Percentiles rank a stretch among this genome's conserved stretches.
phyloP scores from a whole-genome alignment of 37 sponge, comb jelly and placozoan genomes.

The Dysidea cf. avara region DNA sequence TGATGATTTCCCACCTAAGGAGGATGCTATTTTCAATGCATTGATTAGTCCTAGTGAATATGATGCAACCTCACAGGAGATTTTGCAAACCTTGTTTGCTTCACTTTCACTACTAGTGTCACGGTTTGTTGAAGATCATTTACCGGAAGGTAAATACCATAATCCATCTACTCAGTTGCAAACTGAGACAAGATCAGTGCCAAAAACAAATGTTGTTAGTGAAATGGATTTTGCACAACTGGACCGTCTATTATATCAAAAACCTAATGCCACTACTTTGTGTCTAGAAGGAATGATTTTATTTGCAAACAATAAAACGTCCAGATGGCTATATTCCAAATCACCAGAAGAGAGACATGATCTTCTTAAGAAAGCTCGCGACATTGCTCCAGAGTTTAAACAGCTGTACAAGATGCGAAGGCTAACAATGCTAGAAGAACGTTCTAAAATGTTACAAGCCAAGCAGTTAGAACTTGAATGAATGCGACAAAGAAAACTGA shows the following conservation, averaged over 20 bases:
- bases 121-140: slow-evolving; percentile 9
- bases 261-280: slow-evolving; percentile 31
- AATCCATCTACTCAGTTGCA: background rate
- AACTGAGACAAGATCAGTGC: slow-evolving; percentile 28
- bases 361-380: slow-evolving; percentile 7
- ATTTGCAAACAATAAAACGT: slow-evolving; percentile 42
- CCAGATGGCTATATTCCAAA: slow-evolving; percentile 23
- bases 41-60: slow-evolving; percentile 8
- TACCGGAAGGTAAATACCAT: slow-evolving; percentile 10
- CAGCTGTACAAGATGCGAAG: slow-evolving; percentile 1
- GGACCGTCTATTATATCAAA: slow-evolving; percentile 28
- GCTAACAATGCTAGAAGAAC: background rate
- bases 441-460: background rate
- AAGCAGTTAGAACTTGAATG: slow-evolving; percentile 4
- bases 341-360: slow-evolving; percentile 4
- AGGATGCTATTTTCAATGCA: slow-evolving; percentile 1
- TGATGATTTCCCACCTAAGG: background rate
- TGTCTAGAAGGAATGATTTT: slow-evolving; percentile 27
- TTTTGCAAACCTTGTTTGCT: background rate
- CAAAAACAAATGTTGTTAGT: slow-evolving; percentile 27
- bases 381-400: background rate
- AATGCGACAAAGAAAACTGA: slow-evolving; percentile 2
- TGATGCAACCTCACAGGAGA: slow-evolving; percentile 8
- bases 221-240: slow-evolving; percentile 25
- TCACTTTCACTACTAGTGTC: background rate